Conservation (phyloP, 2,113 vertebrate genomes). For the Brachionichthys hirsutus region DNA sequence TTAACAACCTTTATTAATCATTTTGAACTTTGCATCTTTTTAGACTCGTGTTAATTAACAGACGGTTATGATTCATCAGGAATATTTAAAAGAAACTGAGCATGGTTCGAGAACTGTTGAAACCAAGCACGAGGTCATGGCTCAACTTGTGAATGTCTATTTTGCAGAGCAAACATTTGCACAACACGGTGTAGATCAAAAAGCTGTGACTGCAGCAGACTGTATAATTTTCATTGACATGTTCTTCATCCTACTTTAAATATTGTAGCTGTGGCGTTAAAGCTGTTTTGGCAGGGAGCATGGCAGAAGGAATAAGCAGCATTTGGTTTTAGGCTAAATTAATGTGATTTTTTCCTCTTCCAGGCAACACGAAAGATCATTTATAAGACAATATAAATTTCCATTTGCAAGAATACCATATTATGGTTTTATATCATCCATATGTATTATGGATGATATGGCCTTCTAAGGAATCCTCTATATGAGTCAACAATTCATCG, state of each 20-base stretch:
- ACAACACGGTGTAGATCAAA: not conserved
- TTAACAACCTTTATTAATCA: too few relatives aligned
- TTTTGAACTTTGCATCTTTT: not conserved
- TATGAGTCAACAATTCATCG: constrained; percentile 32
- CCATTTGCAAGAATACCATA: constrained; percentile 7
- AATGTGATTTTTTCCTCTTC: constrained; percentile 8
- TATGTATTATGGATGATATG: constrained; percentile 17
- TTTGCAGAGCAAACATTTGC: too few relatives aligned
- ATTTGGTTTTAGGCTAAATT: constrained; percentile 24
- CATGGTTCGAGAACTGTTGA: constrained; percentile 3
- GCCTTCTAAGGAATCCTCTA: too few relatives aligned
- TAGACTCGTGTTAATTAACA: constrained; percentile 14
- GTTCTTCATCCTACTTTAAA: constrained; percentile 33
- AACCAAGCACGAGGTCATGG: constrained; percentile 9
- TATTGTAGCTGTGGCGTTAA: constrained; percentile 25
- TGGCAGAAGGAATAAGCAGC: too few relatives aligned
- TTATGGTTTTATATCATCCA: too few relatives aligned
- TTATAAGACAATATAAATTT: constrained; percentile 5
- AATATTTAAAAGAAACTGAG: constrained; percentile 15
- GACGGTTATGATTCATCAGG: not conserved
- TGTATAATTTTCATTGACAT: constrained; percentile 39
- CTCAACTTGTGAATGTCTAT: not conserved
- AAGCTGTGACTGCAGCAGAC: constrained; percentile 13
- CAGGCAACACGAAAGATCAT: constrained; percentile 30
- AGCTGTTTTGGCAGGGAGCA: not conserved